Base-by-base conservation (phyloP, 2,113 vertebrate species). In the Neolamprologus hecqui region DNA sequence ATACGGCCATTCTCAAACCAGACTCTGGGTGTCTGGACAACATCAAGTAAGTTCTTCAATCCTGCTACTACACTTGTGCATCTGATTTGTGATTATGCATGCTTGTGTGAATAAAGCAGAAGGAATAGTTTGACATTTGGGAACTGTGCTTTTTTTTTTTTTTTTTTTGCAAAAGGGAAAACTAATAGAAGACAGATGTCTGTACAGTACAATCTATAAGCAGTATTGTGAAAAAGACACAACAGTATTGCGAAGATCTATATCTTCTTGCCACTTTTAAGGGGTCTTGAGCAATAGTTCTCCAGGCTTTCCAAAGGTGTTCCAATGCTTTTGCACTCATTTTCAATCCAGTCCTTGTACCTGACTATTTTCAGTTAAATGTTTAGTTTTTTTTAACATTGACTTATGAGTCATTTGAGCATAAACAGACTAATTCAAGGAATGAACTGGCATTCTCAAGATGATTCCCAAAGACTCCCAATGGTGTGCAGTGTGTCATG, bases 21-120 rank as follows among this genome's bases (percentile, higher is more conserved):
- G 99, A 99, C 96, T 99, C 98, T 11, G 98, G 98, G 92, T 99
- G 99, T 96, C 97, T 99, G 94, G 99, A 99, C 96, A 99, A 99
- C 94, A 99, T 99, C 97, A 99, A 99, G 99, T 99, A 98, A 99
- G 99, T 93, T 17, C 79, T 79, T 79, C 21, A 37, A 28, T 17
- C 8, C 70, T 68, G 51, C 14, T 75, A 23, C 47, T 65, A 55
- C 63, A 40, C 21, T 63, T 45, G 11, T 10, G 10, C 1, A 10
- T n/a, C 14, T 35, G 21, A 21, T 49, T 65, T 84, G 33, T 60
- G 54, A 84, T 70, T 88, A 33, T 84, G 42, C 68, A 58, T 60
- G 70, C 19, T 26, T 58, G 26, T 83, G 47, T 81, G 31, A 37
- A 68, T 90, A 54, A 54, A 85, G n/a, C 63, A 83, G 14, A 79